Evolutionary conservation across 1,140 invertebrate species (phyloP), one percentile per base, ranked within the genome.

Genomic region (Piezodorus guildinii): DNA sequence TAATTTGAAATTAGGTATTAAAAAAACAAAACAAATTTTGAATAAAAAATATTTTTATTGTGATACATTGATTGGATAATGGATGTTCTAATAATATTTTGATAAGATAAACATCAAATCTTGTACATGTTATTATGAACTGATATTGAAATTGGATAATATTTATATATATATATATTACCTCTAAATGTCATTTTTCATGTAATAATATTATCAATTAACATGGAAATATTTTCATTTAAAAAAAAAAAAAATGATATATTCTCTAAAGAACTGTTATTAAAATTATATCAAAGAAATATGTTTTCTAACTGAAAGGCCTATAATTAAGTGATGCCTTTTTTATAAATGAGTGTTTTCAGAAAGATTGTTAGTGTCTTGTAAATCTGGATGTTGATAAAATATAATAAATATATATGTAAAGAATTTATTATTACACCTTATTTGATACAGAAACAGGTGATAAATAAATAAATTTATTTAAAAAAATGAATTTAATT

Each of bases 301-400:
- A 49, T 49, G 46, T 49, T 49, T 49, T 49, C 21, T 49, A 49
- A 49, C 46, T 39, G 17, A 49, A 49, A 49, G 46, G 46, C 46
- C 46, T 49, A 49, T 49, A 49, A 19, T 49, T n/a, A 17, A 49
- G 46, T 49, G 46, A 49, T 49, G 46, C 46, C 46, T 49, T 49
- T 49, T 49, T 49, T 49, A 49, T 49, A 49, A 17, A 10, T 19
- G 21, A n/a, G 14, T 49, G n/a, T 49, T 19, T 19, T 17, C 46
- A 19, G 46, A 49, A 19, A 49, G 46, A 19, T 49, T 49, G 46
- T 49, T 49, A 14, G 12, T 49, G 46, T 49, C 21, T 17, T 49
- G 46, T 49, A 49, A 49, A 49, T 19, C 46, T 49, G n/a, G 46
- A 49, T 19, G n/a, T 17, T 49, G 2, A 21, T 49, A 19, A 49